Base-by-base conservation (phyloP, 2,113 vertebrate genomes). In the Sorex araneus region DNA sequence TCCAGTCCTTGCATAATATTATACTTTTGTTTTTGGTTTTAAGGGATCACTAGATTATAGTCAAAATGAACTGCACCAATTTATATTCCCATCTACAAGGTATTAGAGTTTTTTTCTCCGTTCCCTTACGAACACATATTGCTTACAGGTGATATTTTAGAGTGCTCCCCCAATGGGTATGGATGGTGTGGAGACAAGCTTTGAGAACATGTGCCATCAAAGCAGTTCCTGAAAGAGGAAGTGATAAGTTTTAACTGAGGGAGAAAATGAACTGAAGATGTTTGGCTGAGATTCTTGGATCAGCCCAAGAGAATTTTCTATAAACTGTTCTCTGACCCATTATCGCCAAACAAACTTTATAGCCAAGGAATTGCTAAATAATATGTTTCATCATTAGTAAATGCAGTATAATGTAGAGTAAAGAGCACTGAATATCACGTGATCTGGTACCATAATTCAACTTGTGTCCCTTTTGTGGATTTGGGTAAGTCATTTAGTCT, bases 361-460 rank as follows among this genome's bases (percentile, higher is more conserved):
- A 30, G 80, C 69, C 89, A 93, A 95, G 63, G 77, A 84, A 66
- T 96, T 97, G 87, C 96, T 67, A 89, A 79, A 94, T 23, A 18
- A 4, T 1, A 0, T 79, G 45, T 96, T 97, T 95, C 95, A 60
- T 91, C 95, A 94, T 40, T 54, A 32, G 0, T 45, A 30, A 47
- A 77, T 1, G 27, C 3, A 66, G 85, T 18, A 1, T n/a, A 66
- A 94, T 92, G n/a, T 87, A 66, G 95, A 93, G 93, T 40, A 96
- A 91, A 96, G 95, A 74, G 91, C 32, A 6, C 28, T 30, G 30
- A 54, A 6, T 1, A 1, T 27, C 16, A 6, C 16, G 0, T n/a
- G 28, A n/a, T 28, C 54, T 18, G 21, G n/a, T 27, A 27, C 32
- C 57, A 4, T 32, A n/a, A 67, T 77, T 69, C 64, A 50, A 76